Evolutionary conservation across 2,113 vertebrate genomes (phyloP).

Genomic region (Siniperca chuatsi): DNA sequence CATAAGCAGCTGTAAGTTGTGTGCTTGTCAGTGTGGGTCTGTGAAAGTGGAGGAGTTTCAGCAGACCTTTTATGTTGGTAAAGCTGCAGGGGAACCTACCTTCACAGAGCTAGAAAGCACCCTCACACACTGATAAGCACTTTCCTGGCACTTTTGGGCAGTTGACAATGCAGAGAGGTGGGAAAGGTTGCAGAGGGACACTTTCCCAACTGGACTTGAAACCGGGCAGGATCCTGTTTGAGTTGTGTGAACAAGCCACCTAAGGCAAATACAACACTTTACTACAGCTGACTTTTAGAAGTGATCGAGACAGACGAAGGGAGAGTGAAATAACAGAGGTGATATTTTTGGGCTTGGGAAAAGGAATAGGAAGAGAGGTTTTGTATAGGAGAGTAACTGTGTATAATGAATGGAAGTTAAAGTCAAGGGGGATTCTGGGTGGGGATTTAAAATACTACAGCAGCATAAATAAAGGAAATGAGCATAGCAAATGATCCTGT

Average conservation of each 20-base stretch:
- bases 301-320: conserved; percentile 15
- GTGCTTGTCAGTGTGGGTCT: not conserved
- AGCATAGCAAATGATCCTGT: not conserved
- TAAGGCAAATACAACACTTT: conserved; percentile 31
- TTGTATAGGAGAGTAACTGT: not conserved
- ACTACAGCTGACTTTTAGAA: conserved; percentile 3
- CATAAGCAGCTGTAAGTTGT: not conserved
- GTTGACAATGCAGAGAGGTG: not conserved
- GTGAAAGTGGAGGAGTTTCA: conserved; percentile 13
- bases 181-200: not conserved
- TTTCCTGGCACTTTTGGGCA: conserved; percentile 33
- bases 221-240: conserved; percentile 3
- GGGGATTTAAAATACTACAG: not conserved
- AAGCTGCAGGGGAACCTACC: conserved; percentile 39
- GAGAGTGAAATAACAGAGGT: not conserved
- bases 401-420: not conserved
- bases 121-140: not conserved
- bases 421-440: not conserved
- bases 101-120: conserved; percentile 15
- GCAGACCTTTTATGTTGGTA: conserved; percentile 17
- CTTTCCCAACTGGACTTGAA: conserved; percentile 31
- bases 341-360: not conserved
- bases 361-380: not conserved
- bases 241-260: conserved; percentile 43
- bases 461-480: not conserved